A percentile compares a stretch with the other conserved stretches of the same genome.
These are phyloP conservation scores for Dasyurus viverrinus DNA, from an alignment of 2,113 vertebrate species.

Conservation along the genomic window DNA sequence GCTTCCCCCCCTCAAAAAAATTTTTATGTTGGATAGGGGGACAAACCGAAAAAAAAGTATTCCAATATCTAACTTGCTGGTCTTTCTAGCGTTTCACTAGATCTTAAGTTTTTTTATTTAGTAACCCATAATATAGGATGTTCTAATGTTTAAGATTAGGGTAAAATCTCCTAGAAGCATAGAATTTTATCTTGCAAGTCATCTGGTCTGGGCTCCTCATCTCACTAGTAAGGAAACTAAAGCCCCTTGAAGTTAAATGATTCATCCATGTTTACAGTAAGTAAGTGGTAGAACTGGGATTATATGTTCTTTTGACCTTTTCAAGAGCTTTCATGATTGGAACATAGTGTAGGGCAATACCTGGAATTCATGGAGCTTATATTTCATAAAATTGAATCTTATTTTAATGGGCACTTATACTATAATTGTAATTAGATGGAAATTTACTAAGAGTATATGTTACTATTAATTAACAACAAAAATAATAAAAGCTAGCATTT, in stretches of 20 bases:
- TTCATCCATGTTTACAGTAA: background rate
- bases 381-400: background rate
- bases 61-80: background rate
- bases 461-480: background rate
- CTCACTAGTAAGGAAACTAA: background rate
- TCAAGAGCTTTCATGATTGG: background rate
- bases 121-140: background rate
- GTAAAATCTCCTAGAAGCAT: background rate
- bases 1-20: background rate
- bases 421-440: background rate
- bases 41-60: background rate
- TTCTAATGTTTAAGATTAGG: background rate
- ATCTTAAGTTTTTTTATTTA: background rate
- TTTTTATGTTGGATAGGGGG: background rate
- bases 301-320: background rate
- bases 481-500: background rate
- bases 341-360: background rate
- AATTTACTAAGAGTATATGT: background rate
- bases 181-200: background rate
- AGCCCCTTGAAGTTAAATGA: background rate
- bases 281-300: background rate
- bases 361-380: background rate
- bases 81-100: background rate
- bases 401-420: background rate
- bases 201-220: background rate